Evolutionary conservation across 2,888 invertebrate genomes (phyloP), one percentile per base, ranked within the genome.

Genomic region (Abscondita cerata): DNA sequence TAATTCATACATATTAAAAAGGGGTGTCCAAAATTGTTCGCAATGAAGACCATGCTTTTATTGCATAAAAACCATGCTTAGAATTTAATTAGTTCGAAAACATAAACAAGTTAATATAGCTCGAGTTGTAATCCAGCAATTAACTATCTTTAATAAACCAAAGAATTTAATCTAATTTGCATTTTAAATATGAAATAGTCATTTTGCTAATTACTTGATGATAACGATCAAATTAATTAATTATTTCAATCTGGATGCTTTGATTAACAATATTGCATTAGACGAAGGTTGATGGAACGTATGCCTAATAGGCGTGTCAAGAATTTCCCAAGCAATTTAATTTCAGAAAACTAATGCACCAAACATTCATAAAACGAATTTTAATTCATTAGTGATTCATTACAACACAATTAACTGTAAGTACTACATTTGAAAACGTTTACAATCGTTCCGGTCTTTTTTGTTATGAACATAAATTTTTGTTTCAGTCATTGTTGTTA

Each of bases 381-480:
- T 44, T 19, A 18, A 4, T 44, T 19, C 19, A 18, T 19, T 44
- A 44, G 19, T 16, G 15, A 44, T 40, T 44, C 44, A 44, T 44
- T 44, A 44, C n/a, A 44, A 19, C 19, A 44, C 44, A 44, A 19
- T 44, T 44, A 44, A 44, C 18, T 44, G 41, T 13, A 9, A 41
- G n/a, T 18, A n/a, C n/a, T n/a, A 41, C 41, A 44, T 44, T 44
- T 19, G 19, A 44, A 44, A 44, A 44, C 44, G 18, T 19, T 44
- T 25, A 25, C 6, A 25, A 2, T 25, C 44, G 18, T 44, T 44
- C 44, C 44, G 16, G 44, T 44, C 25, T 25, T 19, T 18, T 44
- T 44, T 44, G 18, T 44, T 44, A 8, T 44, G 18, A 13, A 18
- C 44, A 44, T 44, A 44, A 44, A 44, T 44, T 19, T n/a, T 44